Percentiles rank a stretch among this genome's conserved stretches.
Conservation (phyloP, 2,888 invertebrate genomes). For the Chaetoderma sp. region DNA sequence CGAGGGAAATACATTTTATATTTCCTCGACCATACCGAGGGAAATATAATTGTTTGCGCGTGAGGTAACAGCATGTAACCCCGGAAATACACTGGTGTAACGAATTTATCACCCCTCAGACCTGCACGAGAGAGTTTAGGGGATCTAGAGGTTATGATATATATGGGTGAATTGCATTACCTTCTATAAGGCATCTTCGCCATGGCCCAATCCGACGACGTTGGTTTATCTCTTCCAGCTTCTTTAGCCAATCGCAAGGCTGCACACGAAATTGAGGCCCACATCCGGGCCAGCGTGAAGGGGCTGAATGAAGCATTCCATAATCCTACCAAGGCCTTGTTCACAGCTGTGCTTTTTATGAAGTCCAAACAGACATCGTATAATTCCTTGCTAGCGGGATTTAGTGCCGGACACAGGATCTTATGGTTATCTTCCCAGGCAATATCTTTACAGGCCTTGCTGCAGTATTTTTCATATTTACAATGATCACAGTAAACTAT, state of each 20-base stretch:
- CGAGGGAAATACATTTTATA: no score
- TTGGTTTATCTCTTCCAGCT: conserved; percentile 35
- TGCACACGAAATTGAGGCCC: conserved; percentile 47
- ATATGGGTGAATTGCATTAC: no score
- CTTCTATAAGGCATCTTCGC: conserved; percentile 49
- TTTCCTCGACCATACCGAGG: no score
- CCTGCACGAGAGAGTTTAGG: no score
- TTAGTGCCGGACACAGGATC: conserved; percentile 47
- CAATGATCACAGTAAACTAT: conserved; percentile 43
- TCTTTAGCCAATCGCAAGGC: conserved; percentile 40
- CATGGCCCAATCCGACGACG: conserved; percentile 38
- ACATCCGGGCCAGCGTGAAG: conserved; percentile 47
- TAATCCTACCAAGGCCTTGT: conserved; percentile 31
- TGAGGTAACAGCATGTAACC: no score
- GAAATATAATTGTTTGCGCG: no score
- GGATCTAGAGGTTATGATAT: no score
- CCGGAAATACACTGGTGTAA: no score
- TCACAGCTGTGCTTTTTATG: conserved; percentile 14
- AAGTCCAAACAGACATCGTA: conserved; percentile 43
- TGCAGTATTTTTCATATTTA: conserved; percentile 46
- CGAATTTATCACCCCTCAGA: no score
- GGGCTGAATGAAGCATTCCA: conserved; percentile 59
- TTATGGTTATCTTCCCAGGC: conserved; percentile 54
- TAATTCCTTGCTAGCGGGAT: conserved; percentile 39
- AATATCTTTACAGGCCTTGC: conserved; percentile 41